Conservation (phyloP, 37 sponge, comb jelly and placozoan genomes). For the Bolinopsis microptera region DNA sequence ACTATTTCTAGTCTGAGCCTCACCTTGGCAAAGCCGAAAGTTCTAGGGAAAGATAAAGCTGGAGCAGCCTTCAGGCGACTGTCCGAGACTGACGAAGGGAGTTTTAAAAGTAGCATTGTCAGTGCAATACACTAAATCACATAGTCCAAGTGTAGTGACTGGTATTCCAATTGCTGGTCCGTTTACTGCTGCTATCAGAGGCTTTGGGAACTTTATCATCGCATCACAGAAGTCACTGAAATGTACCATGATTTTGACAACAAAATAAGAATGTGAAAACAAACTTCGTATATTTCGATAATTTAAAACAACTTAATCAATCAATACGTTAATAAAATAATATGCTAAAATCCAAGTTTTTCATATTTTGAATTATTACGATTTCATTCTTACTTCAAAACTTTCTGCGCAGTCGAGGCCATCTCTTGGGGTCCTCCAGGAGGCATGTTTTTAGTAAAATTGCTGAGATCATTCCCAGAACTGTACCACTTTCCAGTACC, state of each 20-base stretch:
- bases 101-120: slow-evolving; percentile 92
- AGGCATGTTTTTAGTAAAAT: slow-evolving; percentile 75
- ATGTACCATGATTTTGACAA: no score
- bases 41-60: slow-evolving; percentile 83
- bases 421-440: slow-evolving; percentile 77
- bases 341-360: no score
- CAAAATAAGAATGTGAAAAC: no score
- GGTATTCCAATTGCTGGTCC: slow-evolving; percentile 97
- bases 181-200: slow-evolving; percentile 90
- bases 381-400: slow-evolving; percentile 72
- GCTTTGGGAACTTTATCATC: slow-evolving; percentile 93
- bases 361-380: no score
- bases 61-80: slow-evolving; percentile 94
- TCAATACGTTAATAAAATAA: no score
- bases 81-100: slow-evolving; percentile 86
- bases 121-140: slow-evolving; percentile 89
- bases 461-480: slow-evolving; percentile 92
- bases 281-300: no score
- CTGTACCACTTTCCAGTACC: slow-evolving; percentile 92
- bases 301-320: no score
- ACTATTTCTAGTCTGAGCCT: no score
- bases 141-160: slow-evolving; percentile 85
- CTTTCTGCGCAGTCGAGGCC: slow-evolving; percentile 70
- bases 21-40: slow-evolving; percentile 91
- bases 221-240: slow-evolving; percentile 84